phyloP scores from a whole-genome alignment of 2,797 vertebrate species.

The Coreius guichenoti region DNA sequence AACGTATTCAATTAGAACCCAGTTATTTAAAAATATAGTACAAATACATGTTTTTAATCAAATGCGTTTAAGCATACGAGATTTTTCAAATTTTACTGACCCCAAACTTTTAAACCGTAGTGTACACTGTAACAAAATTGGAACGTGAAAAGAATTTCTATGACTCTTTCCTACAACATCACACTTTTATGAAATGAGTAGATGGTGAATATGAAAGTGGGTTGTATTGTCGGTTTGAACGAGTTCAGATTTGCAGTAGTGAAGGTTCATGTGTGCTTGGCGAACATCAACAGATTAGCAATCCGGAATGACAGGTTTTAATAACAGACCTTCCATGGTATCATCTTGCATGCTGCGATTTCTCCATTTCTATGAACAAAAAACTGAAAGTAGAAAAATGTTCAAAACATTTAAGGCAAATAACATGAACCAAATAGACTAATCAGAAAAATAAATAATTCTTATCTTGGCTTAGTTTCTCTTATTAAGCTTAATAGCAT shows the following conservation, averaged over 20 bases:
- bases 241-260: slow-evolving; percentile 7
- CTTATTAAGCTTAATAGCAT: not conserved
- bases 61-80: not conserved
- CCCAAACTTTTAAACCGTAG: not conserved
- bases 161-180: not conserved
- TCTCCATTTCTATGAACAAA: not conserved
- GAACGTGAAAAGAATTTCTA: not conserved
- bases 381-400: not conserved
- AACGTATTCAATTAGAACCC: not conserved
- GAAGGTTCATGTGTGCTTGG: slow-evolving; percentile 12
- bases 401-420: not conserved
- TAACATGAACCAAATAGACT: not conserved
- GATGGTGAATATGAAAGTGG: not conserved
- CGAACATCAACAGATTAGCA: not conserved
- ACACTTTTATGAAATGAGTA: not conserved
- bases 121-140: not conserved
- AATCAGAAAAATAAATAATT: not conserved
- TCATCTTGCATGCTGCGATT: not conserved
- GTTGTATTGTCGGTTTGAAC: not conserved
- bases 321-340: not conserved
- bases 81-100: not conserved
- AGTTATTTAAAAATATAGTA: not conserved
- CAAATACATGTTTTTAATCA: not conserved
- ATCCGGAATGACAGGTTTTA: slow-evolving; percentile 39
- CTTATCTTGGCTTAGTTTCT: no score